A percentile compares a stretch with the other conserved stretches of the same genome.
phyloP scores from a whole-genome alignment of 1,140 invertebrate species.

The Temnothorax longispinosus region DNA sequence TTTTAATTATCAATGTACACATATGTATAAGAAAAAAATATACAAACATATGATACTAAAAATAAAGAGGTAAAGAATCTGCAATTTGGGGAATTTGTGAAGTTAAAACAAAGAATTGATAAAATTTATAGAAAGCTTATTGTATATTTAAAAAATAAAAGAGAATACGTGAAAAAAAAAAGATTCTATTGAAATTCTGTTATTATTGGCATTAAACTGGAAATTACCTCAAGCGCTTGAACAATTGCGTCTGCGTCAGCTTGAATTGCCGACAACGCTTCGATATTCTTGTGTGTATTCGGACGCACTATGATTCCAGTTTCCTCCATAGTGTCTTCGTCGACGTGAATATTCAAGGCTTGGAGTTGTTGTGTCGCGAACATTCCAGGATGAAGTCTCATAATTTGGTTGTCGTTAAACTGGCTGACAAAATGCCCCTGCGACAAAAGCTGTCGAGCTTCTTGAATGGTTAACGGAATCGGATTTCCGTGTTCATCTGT shows the following conservation, averaged over 20 bases:
- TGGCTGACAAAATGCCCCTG: constrained; percentile 85
- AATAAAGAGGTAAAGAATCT: neutral
- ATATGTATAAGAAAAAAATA: neutral
- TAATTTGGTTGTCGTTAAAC: constrained; percentile 81
- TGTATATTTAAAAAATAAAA: neutral
- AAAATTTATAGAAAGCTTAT: no score
- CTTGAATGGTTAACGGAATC: constrained; percentile 89
- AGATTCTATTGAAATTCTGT: neutral
- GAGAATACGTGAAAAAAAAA: neutral
- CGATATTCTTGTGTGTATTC: constrained; percentile 25
- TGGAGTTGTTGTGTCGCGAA: constrained; percentile 69
- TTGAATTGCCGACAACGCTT: constrained; percentile 68
- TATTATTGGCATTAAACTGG: neutral
- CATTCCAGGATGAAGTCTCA: constrained; percentile 79
- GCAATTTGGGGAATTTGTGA: neutral
- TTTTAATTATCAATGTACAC: neutral
- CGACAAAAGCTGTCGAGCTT: constrained; percentile 87
- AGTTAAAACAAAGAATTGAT: neutral
- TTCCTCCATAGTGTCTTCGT: constrained; percentile 59
- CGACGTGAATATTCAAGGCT: constrained; percentile 72
- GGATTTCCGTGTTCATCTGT: constrained; percentile 90
- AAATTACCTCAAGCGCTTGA: constrained; percentile 77
- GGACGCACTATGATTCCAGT: neutral
- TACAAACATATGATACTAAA: neutral
- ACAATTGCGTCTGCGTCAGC: constrained; percentile 78